phyloP scores from a whole-genome alignment of 2,888 invertebrate species.

The Apamea monoglypha region DNA sequence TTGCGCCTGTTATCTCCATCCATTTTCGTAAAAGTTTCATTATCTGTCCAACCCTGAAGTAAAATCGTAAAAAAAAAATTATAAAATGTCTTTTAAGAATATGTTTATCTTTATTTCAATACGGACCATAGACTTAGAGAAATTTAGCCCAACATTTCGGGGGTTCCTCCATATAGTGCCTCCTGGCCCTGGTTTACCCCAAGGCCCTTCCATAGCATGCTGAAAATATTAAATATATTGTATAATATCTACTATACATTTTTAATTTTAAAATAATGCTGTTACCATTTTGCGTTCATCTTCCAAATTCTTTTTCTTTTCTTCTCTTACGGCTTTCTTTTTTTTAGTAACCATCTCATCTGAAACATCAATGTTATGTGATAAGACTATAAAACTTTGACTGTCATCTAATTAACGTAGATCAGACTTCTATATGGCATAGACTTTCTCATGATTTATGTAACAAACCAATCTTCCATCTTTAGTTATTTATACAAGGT shows the following conservation, averaged over 20 bases:
- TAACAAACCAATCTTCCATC: slow-evolving; percentile 34
- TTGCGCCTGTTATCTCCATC: slow-evolving; percentile 76
- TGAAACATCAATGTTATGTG: slow-evolving; percentile 68
- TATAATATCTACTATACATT: slow-evolving; percentile 22
- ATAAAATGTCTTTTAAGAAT: not conserved
- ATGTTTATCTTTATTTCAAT: slow-evolving; percentile 18
- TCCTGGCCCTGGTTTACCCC: slow-evolving; percentile 93
- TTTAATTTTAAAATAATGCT: slow-evolving; percentile 10
- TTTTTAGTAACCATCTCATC: slow-evolving; percentile 91
- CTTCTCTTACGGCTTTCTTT: slow-evolving; percentile 86
- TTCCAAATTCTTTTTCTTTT: slow-evolving; percentile 85
- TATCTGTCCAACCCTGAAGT: slow-evolving; percentile 87
- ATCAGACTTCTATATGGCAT: not conserved
- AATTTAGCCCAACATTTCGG: slow-evolving; percentile 92
- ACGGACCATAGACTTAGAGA: slow-evolving; percentile 94
- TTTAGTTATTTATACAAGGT: slow-evolving; percentile 50
- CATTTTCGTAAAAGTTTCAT: slow-evolving; percentile 83
- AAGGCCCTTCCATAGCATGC: slow-evolving; percentile 89
- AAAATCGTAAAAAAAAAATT: slow-evolving; percentile 2
- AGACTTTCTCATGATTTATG: slow-evolving; percentile 22
- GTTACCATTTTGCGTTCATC: slow-evolving; percentile 90
- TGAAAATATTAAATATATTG: slow-evolving; percentile 70
- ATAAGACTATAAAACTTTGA: not conserved
- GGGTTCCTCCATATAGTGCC: slow-evolving; percentile 94
- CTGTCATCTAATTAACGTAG: not conserved